Evolutionary conservation across 1,140 invertebrate genomes (phyloP), one percentile per base, ranked within the genome.

Genomic region (Saxidomus purpurata): DNA sequence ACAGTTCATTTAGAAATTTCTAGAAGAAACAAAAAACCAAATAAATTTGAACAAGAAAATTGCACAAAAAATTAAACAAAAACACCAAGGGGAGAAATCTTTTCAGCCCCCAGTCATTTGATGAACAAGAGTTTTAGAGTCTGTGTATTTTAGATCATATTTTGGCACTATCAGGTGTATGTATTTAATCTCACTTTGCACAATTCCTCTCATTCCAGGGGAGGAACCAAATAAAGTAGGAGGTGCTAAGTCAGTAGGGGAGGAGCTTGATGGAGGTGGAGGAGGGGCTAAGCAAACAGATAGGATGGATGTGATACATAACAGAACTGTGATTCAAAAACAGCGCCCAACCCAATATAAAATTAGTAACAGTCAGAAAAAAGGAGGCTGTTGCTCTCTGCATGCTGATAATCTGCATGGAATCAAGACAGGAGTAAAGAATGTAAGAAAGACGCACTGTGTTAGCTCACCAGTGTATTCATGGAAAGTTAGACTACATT

Each of bases 121-220:
- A 43, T 52, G 36, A 55, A 79, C 0, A 49, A 34, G 25, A 25
- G 76, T 79, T 36, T 79, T 79, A n/a, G 13, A 22, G 19, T 77
- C 8, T 55, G 34, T 71, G 19, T 2, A 17, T 79, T 79, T 79
- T 79, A 1, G n/a, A 76, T 43, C n/a, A 9, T 76, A 25, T 76
- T 76, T 67, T 76, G 69, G 69, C 34, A 74, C 8, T 76, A 15
- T 31, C 13, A 67, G 43, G 36, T 74, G 69, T 79, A 61, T 85
- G 82, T 85, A 85, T 71, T 36, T 74, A 71, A 49, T 34, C 34
- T 85, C 31, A 85, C 43, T 63, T 15, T 87, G 85, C 85, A 87
- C 85, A 87, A 87, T 87, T 87, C 85, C 47, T 87, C 85, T 87
- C 74, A 1, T 87, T 87, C 22, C 85, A 87, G 85, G 85, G 85